Percentiles rank a stretch among this genome's conserved stretches.
These are phyloP conservation scores for Centropus unirufus DNA, from an alignment of 2,113 vertebrate genomes.

Conservation along the genomic window DNA sequence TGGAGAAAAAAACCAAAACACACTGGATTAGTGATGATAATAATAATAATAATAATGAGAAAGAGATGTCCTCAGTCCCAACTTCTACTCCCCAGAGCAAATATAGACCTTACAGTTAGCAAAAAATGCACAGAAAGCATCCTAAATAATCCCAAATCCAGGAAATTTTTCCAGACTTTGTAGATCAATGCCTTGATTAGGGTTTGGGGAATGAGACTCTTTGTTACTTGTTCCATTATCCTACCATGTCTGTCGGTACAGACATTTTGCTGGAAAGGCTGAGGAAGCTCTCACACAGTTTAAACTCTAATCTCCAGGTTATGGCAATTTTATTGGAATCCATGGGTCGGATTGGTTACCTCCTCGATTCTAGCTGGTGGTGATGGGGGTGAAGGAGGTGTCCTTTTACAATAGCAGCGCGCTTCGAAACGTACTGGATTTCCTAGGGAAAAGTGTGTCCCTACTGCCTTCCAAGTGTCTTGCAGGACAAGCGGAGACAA, in stretches of 20 bases:
- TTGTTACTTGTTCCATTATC: background rate
- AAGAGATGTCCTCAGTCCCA: background rate
- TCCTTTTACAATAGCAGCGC: fast-evolving
- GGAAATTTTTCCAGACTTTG: background rate
- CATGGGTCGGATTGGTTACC: background rate
- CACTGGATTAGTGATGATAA: background rate
- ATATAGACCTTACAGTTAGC: background rate
- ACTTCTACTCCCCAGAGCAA: background rate
- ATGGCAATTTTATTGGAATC: background rate
- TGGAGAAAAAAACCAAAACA: fast-evolving
- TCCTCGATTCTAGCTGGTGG: background rate
- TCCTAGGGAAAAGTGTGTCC: background rate
- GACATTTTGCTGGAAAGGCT: background rate
- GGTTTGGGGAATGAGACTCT: background rate
- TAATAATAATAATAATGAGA: background rate
- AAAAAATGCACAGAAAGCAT: background rate
- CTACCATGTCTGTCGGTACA: background rate
- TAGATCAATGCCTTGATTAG: background rate
- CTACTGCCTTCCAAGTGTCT: background rate
- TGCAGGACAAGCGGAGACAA: background rate
- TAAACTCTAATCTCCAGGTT: background rate
- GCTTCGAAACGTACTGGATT: background rate
- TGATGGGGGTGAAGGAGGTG: background rate
- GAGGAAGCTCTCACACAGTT: background rate
- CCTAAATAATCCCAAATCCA: background rate